Evolutionary conservation across 2,113 vertebrate species (phyloP).

Genomic region (Hassar affinis): DNA sequence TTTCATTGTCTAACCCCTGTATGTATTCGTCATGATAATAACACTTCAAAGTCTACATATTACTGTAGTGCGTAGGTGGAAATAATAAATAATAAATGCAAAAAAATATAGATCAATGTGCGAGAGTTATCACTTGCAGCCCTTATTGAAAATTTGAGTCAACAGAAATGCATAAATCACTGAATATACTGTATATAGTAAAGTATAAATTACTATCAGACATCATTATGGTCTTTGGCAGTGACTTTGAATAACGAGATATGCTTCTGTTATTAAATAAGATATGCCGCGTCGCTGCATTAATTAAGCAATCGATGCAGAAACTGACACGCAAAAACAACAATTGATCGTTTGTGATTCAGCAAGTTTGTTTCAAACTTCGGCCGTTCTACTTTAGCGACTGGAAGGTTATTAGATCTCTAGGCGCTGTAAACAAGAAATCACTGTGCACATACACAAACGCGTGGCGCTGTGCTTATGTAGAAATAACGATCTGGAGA

Average conservation of each 20-base stretch:
- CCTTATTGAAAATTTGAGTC: conserved; percentile 53
- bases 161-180: conserved; percentile 49
- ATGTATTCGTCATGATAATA: background rate
- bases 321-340: conserved; percentile 68
- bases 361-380: conserved; percentile 60
- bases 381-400: conserved; percentile 45
- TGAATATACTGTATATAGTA: too few species aligned
- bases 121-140: conserved; percentile 29
- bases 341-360: conserved; percentile 69
- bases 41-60: background rate
- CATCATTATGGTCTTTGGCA: conserved; percentile 60
- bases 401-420: conserved; percentile 27
- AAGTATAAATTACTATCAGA: conserved; percentile 55
- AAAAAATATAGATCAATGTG: conserved; percentile 31
- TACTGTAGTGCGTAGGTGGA: background rate
- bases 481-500: conserved; percentile 14
- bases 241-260: conserved; percentile 62
- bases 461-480: background rate
- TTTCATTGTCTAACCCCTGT: too few species aligned
- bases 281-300: conserved; percentile 65
- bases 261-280: conserved; percentile 67
- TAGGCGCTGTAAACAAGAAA: conserved; percentile 11
- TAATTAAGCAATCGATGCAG: conserved; percentile 65
- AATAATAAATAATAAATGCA: background rate
- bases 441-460: background rate